Base-by-base conservation (phyloP, 1,140 invertebrate species). In the Atta cephalotes region DNA sequence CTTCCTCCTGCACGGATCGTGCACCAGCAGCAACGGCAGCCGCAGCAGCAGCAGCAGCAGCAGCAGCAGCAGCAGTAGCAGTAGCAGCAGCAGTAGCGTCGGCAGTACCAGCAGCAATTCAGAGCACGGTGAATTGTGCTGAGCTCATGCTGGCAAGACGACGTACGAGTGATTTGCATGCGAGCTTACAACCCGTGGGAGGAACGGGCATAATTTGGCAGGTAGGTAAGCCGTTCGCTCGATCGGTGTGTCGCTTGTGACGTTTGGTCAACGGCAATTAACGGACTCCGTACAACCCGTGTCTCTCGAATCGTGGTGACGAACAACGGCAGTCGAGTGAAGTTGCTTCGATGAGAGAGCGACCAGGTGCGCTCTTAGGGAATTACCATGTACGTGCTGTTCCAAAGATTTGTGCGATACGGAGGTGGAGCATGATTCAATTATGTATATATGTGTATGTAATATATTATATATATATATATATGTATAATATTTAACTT, bases 121-220 rank as follows among this genome's bases (percentile, higher is more conserved):
- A 85, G 63, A 58, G 56, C 85, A 25, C 56, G 70, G 70, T 77
- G 90, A 90, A 92, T 92, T 92, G 91, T 92, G 91, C 91, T 92
- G 91, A 92, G 85, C 86, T 91, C 89, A 89, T 91, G 90, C 90
- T 89, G 81, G 89, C 89, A 90, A 88, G 85, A 88, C 89, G 87
- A 91, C 88, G 87, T 90, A 70, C 85, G 68, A 88, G 90, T 91
- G 91, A 92, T 92, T 92, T 92, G 91, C 91, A 92, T 91, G 81
- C 85, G 87, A 89, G 82, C 66, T 63, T 63, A 62, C 78, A 85
- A 53, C 65, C 85, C 65, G 80, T 70, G 85, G 78, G 76, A 86
- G 85, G 79, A 86, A 63, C 53, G 66, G 85, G 71, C 80, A 88
- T 91, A 91, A 91, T 87, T 87, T 91, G 87, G 70, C 82, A 66